Evolutionary conservation across 2,113 vertebrate genomes (phyloP).

Genomic region (Rhipidura dahli): DNA sequence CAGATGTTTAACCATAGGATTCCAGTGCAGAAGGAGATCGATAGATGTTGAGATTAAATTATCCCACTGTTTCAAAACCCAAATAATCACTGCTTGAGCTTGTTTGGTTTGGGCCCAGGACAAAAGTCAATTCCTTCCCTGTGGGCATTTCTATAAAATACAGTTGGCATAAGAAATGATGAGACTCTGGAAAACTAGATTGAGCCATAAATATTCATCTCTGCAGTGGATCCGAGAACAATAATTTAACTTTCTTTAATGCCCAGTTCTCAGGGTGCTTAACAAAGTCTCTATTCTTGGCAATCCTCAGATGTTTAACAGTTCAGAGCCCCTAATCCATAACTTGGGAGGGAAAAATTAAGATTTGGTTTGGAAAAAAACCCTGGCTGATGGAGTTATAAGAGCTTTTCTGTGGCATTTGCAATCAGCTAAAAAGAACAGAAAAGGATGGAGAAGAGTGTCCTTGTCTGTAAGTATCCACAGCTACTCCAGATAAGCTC

Average conservation of each 20-base stretch:
- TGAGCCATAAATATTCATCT: slow-evolving; percentile 55
- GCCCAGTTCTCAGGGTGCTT: slow-evolving; percentile 1
- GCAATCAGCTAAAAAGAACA: not conserved
- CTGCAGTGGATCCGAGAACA: not conserved
- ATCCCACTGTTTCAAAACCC: slow-evolving; percentile 20
- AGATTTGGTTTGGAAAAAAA: slow-evolving; percentile 5
- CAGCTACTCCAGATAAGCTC: not conserved
- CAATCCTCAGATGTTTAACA: slow-evolving; percentile 36
- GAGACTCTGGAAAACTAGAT: slow-evolving; percentile 47
- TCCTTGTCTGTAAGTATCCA: not conserved
- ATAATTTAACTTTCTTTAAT: slow-evolving; percentile 36
- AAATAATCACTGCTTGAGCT: slow-evolving; percentile 54
- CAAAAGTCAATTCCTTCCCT: slow-evolving; percentile 55
- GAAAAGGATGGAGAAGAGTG: not conserved
- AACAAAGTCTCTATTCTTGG: slow-evolving; percentile 27
- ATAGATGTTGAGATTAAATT: slow-evolving; percentile 56
- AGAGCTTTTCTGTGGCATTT: not conserved
- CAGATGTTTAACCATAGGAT: slow-evolving; percentile 46
- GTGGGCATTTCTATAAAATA: slow-evolving; percentile 40
- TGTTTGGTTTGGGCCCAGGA: slow-evolving; percentile 15
- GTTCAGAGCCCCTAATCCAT: slow-evolving; percentile 43
- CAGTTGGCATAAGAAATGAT: slow-evolving; percentile 38
- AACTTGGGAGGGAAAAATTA: slow-evolving; percentile 45
- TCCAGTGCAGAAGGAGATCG: not conserved
- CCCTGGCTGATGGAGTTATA: slow-evolving; percentile 2